These are phyloP conservation scores for Dysidea cf. avara DNA, from an alignment of 37 sponge, comb jelly and placozoan species.

Conservation along the genomic window DNA sequence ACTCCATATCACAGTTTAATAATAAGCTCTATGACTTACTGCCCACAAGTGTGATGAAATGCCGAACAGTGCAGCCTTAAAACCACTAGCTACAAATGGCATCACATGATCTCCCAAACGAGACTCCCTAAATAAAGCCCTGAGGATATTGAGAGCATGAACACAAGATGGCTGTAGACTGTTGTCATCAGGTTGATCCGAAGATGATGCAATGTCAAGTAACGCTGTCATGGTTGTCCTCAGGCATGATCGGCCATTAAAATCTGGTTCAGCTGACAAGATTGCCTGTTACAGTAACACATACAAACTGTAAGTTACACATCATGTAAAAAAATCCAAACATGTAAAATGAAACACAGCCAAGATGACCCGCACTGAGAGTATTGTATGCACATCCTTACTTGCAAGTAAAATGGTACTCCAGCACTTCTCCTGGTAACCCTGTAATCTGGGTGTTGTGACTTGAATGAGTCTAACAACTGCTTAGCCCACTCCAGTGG, in stretches of 20 bases:
- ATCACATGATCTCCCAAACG: slow-evolving; percentile 64
- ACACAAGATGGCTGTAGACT: slow-evolving; percentile 57
- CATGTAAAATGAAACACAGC: too few relatives aligned
- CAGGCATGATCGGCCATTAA: slow-evolving; percentile 16
- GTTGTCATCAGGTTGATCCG: too few relatives aligned
- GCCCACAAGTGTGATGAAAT: slow-evolving; percentile 70
- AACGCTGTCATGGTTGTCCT: slow-evolving; percentile 31
- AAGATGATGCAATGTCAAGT: slow-evolving; percentile 38
- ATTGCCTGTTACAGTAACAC: slow-evolving; percentile 38
- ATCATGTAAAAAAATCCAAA: too few relatives aligned
- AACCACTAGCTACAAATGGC: slow-evolving; percentile 62
- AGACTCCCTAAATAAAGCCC: slow-evolving; percentile 76
- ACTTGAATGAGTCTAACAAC: slow-evolving; percentile 49
- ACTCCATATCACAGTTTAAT: neutral
- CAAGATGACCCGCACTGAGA: too few relatives aligned
- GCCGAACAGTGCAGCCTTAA: slow-evolving; percentile 68
- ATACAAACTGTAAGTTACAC: too few relatives aligned
- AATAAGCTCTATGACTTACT: slow-evolving; percentile 30
- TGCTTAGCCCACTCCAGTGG: slow-evolving; percentile 48
- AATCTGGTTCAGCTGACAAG: slow-evolving; percentile 34
- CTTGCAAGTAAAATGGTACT: slow-evolving; percentile 73
- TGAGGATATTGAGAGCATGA: slow-evolving; percentile 82
- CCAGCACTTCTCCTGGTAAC: too few relatives aligned
- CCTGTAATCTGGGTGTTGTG: too few relatives aligned
- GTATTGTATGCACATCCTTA: too few relatives aligned